Evolutionary conservation across 2,888 invertebrate genomes (phyloP).

Genomic region (Scaptomyza cyrtandrae): DNA sequence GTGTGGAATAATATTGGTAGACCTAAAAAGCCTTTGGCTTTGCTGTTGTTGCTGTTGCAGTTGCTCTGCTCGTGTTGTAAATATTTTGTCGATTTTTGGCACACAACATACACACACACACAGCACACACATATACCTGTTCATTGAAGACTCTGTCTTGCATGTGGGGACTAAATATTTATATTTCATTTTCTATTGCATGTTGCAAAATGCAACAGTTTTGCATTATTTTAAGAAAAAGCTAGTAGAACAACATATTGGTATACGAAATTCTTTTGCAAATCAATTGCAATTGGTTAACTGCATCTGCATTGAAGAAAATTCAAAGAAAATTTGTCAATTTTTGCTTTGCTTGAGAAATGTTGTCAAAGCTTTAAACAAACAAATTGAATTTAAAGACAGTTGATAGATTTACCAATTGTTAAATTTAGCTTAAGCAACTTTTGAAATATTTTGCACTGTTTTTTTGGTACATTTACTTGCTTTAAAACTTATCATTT

Average conservation of each 20-base stretch:
- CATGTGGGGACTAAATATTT: constrained; percentile 19
- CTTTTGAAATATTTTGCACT: background rate
- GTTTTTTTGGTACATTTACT: background rate
- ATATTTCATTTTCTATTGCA: background rate
- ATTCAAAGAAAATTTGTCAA: too few species aligned
- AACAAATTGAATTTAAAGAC: background rate
- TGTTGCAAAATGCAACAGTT: background rate
- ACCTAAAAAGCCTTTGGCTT: constrained; percentile 79
- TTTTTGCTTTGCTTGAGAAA: background rate
- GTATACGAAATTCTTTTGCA: background rate
- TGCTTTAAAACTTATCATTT: background rate
- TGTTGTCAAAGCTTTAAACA: background rate
- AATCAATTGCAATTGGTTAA: background rate
- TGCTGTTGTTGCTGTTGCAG: constrained; percentile 48
- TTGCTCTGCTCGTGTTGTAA: constrained; percentile 27
- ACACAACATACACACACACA: constrained; percentile 16
- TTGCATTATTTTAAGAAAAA: background rate
- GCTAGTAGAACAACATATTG: background rate
- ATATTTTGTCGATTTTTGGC: constrained; percentile 56
- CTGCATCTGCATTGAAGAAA: background rate
- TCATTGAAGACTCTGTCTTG: constrained; percentile 15
- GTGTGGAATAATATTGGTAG: constrained; percentile 84
- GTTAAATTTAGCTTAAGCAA: background rate
- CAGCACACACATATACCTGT: constrained; percentile 2
- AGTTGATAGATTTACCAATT: background rate